Percentiles rank a stretch among this genome's conserved stretches.
phyloP scores from a whole-genome alignment of 2,113 vertebrate genomes.

The Macquaria australasica region DNA sequence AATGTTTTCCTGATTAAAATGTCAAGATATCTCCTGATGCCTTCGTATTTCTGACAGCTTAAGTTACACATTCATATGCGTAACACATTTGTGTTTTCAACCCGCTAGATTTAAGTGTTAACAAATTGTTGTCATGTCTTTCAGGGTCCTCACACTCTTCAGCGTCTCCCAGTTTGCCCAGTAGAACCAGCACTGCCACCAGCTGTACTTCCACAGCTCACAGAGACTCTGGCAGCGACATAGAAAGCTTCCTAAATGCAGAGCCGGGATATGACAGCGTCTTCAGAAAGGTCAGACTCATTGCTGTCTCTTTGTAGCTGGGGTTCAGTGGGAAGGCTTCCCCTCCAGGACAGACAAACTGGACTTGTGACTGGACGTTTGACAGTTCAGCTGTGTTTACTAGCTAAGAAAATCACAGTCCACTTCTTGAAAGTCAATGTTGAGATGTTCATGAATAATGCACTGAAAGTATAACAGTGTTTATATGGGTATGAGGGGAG shows the following conservation, averaged over 20 bases:
- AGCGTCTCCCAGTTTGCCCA: slow-evolving; percentile 47
- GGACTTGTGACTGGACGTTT: neutral
- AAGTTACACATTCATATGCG: neutral
- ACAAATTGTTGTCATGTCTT: slow-evolving; percentile 48
- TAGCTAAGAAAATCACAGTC: neutral
- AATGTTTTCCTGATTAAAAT: slow-evolving; percentile 5
- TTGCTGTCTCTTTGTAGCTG: neutral
- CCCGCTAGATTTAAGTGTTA: neutral
- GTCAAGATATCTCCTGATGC: neutral
- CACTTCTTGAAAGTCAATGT: neutral
- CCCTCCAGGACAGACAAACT: neutral
- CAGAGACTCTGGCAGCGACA: slow-evolving; percentile 81
- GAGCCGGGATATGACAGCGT: slow-evolving; percentile 77
- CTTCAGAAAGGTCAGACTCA: slow-evolving; percentile 80
- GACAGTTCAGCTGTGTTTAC: neutral
- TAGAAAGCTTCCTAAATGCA: slow-evolving; percentile 76
- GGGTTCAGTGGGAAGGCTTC: neutral
- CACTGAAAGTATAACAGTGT: neutral
- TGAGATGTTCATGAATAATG: neutral
- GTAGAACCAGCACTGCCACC: slow-evolving; percentile 66
- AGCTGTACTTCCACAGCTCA: slow-evolving; percentile 69
- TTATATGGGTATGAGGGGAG: neutral
- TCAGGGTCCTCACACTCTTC: slow-evolving; percentile 73
- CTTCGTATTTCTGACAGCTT: neutral
- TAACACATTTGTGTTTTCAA: neutral